Conservation (phyloP, 2,888 invertebrate species). For the Alsophila aescularia region DNA sequence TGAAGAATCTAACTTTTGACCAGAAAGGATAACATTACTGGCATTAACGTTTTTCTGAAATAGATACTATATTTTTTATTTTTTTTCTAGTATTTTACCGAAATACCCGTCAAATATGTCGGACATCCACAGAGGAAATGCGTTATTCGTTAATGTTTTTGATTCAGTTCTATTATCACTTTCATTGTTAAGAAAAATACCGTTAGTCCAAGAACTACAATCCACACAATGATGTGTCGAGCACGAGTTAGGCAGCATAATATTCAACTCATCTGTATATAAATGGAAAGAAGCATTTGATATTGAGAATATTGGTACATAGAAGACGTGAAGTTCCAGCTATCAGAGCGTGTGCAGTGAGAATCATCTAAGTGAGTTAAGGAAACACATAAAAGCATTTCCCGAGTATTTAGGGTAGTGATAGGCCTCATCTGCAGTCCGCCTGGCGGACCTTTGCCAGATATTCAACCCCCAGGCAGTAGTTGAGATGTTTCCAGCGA, state of each 20-base stretch:
- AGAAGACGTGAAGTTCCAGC: too few relatives aligned
- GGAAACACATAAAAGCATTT: too few relatives aligned
- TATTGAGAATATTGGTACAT: too few relatives aligned
- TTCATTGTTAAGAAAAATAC: slow-evolving; percentile 40
- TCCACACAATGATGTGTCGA: slow-evolving; percentile 53
- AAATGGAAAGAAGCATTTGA: slow-evolving; percentile 41
- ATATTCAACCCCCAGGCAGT: too few relatives aligned
- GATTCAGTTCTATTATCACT: slow-evolving; percentile 30
- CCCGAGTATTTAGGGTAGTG: too few relatives aligned
- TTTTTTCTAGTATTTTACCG: neutral
- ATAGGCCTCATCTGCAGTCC: too few relatives aligned
- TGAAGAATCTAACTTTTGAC: neutral
- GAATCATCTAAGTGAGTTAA: too few relatives aligned
- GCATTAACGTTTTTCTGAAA: slow-evolving; percentile 1
- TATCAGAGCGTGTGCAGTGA: too few relatives aligned
- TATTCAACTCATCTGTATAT: slow-evolving; percentile 61
- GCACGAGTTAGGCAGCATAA: slow-evolving; percentile 67
- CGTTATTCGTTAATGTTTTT: slow-evolving; percentile 22
- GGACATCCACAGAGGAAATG: slow-evolving; percentile 13
- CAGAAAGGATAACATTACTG: neutral
- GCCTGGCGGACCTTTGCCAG: too few relatives aligned
- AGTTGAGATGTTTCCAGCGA: too few relatives aligned
- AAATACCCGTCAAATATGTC: slow-evolving; percentile 27
- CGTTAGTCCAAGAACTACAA: slow-evolving; percentile 50
- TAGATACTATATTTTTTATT: slow-evolving; percentile 3